Base-by-base conservation (phyloP, 2,113 vertebrate genomes). In the Ahaetulla prasina region DNA sequence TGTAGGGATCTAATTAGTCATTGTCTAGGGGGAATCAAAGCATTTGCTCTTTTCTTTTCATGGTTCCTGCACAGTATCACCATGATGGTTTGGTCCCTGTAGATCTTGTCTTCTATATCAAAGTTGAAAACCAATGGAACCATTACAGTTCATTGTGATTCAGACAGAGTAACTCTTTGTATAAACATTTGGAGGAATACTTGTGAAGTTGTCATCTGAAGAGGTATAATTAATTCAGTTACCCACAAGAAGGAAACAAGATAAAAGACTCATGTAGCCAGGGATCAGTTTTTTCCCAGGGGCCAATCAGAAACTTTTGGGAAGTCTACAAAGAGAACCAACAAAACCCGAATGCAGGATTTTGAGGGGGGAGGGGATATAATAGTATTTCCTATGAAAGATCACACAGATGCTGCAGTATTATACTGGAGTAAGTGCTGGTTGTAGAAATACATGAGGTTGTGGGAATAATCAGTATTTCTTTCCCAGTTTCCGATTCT, bases 21-120 rank as follows among this genome's bases (percentile, higher is more conserved):
- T 22, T 87, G 87, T 86, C 30, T 49, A n/a, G 85, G 49, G n/a
- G 22, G 23, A 89, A 93, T 47, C 91, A 85, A 27, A 74, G 49
- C 3, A 94, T 90, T 87, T 91, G 4, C 45, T 35, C 5, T 86
- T 1, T 35, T 30, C 91, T 54, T 87, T 88, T 74, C 63, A 30
- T 93, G 94, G 80, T 27, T 22, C 35, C 50, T 88, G 8, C 74
- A 35, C 50, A 45, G 4, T 92, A 25, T 92, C 88, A 93, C 90
- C 22, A 63, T 87, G 5, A 53, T 85, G 93, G n/a, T 60, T 52
- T 23, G 60, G 54, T 92, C 93, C 91, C 88, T 43, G 49, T 43
- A 92, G 93, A 90, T 90, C 68, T 93, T 92, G 87, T 57, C 18
- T 22, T 94, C 63, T 92, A 14, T 95, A 91, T 92, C 63, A 87